A percentile compares a stretch with the other conserved stretches of the same genome.
Evolutionary conservation across 2,113 vertebrate genomes (phyloP).

Genomic region (Pachypanchax playfairii): DNA sequence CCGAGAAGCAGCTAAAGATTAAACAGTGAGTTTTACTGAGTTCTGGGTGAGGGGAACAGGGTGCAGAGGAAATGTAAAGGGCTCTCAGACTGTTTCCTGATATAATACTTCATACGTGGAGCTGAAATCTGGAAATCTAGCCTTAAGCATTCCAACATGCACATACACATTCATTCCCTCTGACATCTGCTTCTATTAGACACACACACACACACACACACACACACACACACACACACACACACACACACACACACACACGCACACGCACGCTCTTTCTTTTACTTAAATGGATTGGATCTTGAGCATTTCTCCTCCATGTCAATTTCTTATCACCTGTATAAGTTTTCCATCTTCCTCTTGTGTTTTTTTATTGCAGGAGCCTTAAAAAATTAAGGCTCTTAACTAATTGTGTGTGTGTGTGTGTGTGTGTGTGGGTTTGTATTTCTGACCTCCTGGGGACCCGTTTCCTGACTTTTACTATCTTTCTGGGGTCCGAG

Average conservation of each 20-base stretch:
- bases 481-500: no score
- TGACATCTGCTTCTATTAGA: conserved; percentile 6
- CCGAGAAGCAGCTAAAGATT: conserved; percentile 2
- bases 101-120: conserved; percentile 51
- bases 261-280: no score
- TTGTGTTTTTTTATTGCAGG: no score
- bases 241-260: not conserved
- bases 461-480: no score
- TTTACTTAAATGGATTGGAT: no score
- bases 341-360: no score
- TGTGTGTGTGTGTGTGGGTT: no score
- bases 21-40: not conserved
- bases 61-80: conserved; percentile 33
- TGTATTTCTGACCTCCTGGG: no score
- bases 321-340: no score
- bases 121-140: conserved; percentile 65
- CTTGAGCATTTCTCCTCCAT: no score
- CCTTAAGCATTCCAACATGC: conserved; percentile 46
- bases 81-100: not conserved
- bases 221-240: not conserved
- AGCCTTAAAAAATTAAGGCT: no score
- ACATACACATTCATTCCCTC: conserved; percentile 47
- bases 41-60: conserved; percentile 1
- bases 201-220: not conserved
- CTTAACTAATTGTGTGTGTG: no score